Evolutionary conservation across 2,797 vertebrate genomes (phyloP).

Genomic region (Cephalopachus bancanus): DNA sequence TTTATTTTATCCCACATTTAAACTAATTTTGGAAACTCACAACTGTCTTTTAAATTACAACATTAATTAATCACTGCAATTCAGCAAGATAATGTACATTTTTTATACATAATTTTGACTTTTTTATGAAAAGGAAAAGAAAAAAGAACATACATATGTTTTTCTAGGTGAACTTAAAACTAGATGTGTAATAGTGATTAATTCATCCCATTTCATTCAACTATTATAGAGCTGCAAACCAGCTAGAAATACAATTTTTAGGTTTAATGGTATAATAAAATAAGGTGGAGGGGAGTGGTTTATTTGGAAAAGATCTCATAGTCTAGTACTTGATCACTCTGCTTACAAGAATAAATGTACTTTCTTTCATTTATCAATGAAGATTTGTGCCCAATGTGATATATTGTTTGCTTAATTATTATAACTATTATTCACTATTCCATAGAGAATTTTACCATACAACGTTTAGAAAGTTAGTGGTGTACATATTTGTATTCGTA

Average conservation of each 20-base stretch:
- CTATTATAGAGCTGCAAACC: neutral
- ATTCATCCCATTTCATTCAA: neutral
- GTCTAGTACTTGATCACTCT: neutral
- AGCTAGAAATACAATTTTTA: constrained; percentile 17
- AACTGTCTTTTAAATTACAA: constrained; percentile 25
- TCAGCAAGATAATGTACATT: neutral
- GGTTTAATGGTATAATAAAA: neutral
- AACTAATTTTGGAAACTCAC: constrained; percentile 4
- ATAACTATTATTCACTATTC: neutral
- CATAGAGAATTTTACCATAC: neutral
- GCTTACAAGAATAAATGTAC: neutral
- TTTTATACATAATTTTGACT: neutral
- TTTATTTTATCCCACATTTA: constrained; percentile 43
- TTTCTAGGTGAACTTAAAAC: neutral
- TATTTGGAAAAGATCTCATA: neutral
- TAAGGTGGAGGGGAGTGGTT: neutral
- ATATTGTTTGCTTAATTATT: constrained; percentile 5
- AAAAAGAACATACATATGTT: neutral
- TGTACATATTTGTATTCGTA: constrained; percentile 47
- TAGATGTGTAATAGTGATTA: neutral
- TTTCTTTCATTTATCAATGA: neutral
- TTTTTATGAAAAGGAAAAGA: neutral
- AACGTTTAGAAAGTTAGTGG: neutral
- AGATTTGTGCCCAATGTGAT: neutral
- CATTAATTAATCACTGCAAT: constrained; percentile 11